Evolutionary conservation across 2,888 invertebrate species (phyloP), one percentile per base, ranked within the genome.

Genomic region (Lysandra bellargus): DNA sequence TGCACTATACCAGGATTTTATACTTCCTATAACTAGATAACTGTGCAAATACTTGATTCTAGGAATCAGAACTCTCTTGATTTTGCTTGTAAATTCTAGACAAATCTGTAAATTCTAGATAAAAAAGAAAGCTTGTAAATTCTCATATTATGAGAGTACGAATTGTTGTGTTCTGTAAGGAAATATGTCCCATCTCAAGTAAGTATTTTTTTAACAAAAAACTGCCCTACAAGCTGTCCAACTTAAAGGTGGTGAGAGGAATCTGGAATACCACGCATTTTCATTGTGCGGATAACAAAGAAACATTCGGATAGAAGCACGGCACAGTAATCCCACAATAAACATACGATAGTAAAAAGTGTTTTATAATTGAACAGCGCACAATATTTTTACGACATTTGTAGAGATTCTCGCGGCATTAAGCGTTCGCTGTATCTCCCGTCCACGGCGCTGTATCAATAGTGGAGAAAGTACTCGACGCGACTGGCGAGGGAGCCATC

Each of bases 401-500:
- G 69, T 69, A 69, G 33, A 33, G 33, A 69, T 69, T 69, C 72
- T 53, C 5, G 78, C 78, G 33, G 33, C 37, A 44, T 7, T 78
- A 37, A 78, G 69, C n/a, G 78, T 53, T n/a, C 53, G 64, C 69
- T 23, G 17, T 78, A 78, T 78, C 69, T 78, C 37, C 69, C 53
- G 72, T 69, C 40, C 53, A 7, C 33, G 30, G 12, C 33, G 40
- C 57, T 44, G 75, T 75, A 78, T 80, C 78, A 72, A 81, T 61
- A 79, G 76, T 78, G 81, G 79, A 83, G 83, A 84, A 85, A 84
- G 83, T 79, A 74, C 80, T 80, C 81, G 80, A 80, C 80, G 81
- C 80, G 83, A 84, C 84, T 76, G 82, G 82, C 80, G 81, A 82
- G 84, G 82, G 83, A 82, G 82, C 80, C 80, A 80, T 81, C 82